Evolutionary conservation across 2,797 vertebrate genomes (phyloP).

Genomic region (Trichosurus vulpecula): DNA sequence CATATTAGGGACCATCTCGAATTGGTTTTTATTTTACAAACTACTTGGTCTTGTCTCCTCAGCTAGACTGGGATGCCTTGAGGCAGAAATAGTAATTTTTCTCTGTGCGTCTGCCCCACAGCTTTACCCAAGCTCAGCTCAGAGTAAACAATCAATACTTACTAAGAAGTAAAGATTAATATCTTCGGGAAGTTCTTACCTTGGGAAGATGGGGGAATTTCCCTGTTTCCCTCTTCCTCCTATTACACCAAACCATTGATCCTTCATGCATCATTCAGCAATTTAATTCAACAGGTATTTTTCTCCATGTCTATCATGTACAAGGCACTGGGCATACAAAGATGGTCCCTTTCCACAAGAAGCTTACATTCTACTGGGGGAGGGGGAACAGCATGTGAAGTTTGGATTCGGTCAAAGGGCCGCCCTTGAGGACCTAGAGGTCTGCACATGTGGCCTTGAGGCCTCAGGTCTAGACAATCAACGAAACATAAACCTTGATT

Average conservation of each 20-base stretch:
- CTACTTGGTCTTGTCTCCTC: background rate
- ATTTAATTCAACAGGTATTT: background rate
- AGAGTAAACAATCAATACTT: background rate
- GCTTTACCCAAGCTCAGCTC: background rate
- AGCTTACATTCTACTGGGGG: background rate
- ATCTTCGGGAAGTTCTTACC: background rate
- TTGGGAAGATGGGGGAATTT: background rate
- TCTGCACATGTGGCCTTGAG: too few relatives aligned
- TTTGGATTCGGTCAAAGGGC: too few relatives aligned
- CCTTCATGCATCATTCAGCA: background rate
- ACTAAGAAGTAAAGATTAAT: background rate
- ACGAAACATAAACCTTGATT: too few relatives aligned
- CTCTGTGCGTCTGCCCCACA: background rate
- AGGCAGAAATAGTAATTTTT: background rate
- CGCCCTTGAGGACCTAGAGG: too few relatives aligned
- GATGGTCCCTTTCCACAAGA: background rate
- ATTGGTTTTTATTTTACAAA: background rate
- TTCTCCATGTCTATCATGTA: background rate
- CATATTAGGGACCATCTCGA: background rate
- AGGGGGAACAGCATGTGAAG: background rate
- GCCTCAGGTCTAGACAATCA: too few relatives aligned
- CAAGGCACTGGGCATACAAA: background rate
- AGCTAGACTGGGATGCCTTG: background rate
- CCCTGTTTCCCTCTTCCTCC: background rate
- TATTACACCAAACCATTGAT: background rate